Conservation (phyloP, 2,113 vertebrate genomes). For the Eptesicus fuscus region DNA sequence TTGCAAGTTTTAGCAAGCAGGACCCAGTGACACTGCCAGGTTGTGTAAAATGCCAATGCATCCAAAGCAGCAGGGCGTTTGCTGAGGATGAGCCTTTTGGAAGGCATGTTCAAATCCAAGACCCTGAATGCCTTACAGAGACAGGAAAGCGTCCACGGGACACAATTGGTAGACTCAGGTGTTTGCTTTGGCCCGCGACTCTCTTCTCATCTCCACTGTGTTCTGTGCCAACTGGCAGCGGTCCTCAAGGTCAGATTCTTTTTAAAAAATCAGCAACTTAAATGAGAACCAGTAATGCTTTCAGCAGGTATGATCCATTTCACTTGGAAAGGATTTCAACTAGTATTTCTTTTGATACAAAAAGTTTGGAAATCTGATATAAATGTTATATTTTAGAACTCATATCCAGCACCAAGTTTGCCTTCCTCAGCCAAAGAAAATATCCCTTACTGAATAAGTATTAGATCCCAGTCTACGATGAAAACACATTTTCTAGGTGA, state of each 20-base stretch:
- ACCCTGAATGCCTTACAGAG: background rate
- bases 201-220: background rate
- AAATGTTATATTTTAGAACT: slow-evolving; percentile 38
- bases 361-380: slow-evolving; percentile 47
- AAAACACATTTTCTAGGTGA: slow-evolving; percentile 38
- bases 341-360: slow-evolving; percentile 31
- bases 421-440: slow-evolving; percentile 44
- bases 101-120: background rate
- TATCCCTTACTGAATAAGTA: background rate
- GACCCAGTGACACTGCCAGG: background rate
- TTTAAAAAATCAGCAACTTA: slow-evolving; percentile 26
- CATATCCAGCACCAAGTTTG: background rate
- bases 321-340: slow-evolving; percentile 36
- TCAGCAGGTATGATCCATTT: slow-evolving; percentile 21
- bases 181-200: background rate
- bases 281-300: slow-evolving; percentile 25
- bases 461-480: background rate
- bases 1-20: slow-evolving; percentile 19
- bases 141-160: background rate
- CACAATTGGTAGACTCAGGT: background rate
- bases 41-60: background rate
- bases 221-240: slow-evolving; percentile 32
- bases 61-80: background rate
- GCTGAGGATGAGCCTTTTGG: background rate
- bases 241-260: slow-evolving; percentile 24